Percentiles rank a stretch among this genome's conserved stretches.
Evolutionary conservation across 2,888 invertebrate species (phyloP).

Genomic region (Dioctria rufipes): DNA sequence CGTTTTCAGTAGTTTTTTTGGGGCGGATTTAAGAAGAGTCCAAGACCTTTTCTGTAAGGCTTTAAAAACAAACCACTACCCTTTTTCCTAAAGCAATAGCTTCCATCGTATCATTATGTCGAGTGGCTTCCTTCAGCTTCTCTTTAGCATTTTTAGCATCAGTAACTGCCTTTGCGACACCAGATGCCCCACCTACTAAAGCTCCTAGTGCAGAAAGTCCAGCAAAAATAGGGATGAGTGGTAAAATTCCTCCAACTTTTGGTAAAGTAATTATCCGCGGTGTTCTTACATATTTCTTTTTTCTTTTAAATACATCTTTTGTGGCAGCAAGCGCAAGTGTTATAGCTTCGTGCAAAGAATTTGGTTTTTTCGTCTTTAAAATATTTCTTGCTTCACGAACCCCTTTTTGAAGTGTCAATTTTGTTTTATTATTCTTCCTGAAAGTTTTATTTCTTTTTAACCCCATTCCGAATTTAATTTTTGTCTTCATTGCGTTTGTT

Average conservation of each 20-base stretch:
- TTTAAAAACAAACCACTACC: neutral
- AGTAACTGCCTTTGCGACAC: conserved; percentile 57
- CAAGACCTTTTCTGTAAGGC: neutral
- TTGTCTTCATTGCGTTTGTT: no score
- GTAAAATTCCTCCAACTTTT: conserved; percentile 59
- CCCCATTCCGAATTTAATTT: no score
- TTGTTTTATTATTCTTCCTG: no score
- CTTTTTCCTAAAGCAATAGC: neutral
- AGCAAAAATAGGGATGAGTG: conserved; percentile 59
- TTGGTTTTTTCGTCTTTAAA: conserved; percentile 54
- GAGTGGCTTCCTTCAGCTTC: neutral
- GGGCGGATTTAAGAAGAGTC: neutral
- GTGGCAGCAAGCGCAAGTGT: conserved; percentile 36
- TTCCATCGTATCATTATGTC: no score
- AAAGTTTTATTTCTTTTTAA: neutral
- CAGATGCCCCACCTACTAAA: neutral
- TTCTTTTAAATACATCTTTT: neutral
- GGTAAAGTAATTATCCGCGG: neutral
- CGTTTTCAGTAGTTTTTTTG: neutral
- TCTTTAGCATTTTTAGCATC: neutral
- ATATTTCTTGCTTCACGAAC: neutral
- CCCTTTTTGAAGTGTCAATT: conserved; percentile 7
- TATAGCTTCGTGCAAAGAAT: conserved; percentile 57
- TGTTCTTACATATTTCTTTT: neutral
- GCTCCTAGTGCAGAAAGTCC: conserved; percentile 48